Evolutionary conservation across 2,113 vertebrate genomes (phyloP), one percentile per base, ranked within the genome.

Genomic region (Nibea coibor): DNA sequence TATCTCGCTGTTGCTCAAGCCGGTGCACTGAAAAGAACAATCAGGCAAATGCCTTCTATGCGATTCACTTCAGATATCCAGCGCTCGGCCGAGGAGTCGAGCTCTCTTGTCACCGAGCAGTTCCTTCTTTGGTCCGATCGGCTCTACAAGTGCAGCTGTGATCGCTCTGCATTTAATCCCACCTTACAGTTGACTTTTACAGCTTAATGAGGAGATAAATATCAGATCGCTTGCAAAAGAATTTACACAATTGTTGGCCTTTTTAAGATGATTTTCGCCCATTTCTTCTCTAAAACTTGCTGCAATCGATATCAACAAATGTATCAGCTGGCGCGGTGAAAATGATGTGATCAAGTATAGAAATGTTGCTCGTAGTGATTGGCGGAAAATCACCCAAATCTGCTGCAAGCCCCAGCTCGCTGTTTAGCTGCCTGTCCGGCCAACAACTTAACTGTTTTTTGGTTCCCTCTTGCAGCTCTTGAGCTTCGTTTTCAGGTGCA

Each of bases 11-110:
- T 85, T 82, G 86, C 91, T 94, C 92, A 90, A 90, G 90, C 71
- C 77, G 16, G 45, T 74, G 85, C 91, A 82, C 80, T 79, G 88
- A 93, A 92, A 94, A 93, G 93, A 94, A 94, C 91, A 92, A 94
- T 93, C 92, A 86, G 68, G 58, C 69, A 69, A 93, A 94, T 95
- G 83, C 92, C 87, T 93, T 73, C 53, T 85, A 91, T 93, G 90
- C 84, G 87, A 90, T 90, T 84, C 72, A 64, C 63, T 73, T 87
- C 70, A 85, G 81, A 92, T 89, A 89, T 73, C 73, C 31, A 79
- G 62, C 28, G n/a, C 72, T 74, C 54, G 31, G 59, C 86, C 45
- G 68, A 9, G n/a, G 74, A 19, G 54, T 64, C 28, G 12, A 35
- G 45, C 63, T 80, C 74, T 75, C 72, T 62, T 88, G 90, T 90